Conservation (phyloP, 1,140 invertebrate genomes). For the Proales similis region DNA sequence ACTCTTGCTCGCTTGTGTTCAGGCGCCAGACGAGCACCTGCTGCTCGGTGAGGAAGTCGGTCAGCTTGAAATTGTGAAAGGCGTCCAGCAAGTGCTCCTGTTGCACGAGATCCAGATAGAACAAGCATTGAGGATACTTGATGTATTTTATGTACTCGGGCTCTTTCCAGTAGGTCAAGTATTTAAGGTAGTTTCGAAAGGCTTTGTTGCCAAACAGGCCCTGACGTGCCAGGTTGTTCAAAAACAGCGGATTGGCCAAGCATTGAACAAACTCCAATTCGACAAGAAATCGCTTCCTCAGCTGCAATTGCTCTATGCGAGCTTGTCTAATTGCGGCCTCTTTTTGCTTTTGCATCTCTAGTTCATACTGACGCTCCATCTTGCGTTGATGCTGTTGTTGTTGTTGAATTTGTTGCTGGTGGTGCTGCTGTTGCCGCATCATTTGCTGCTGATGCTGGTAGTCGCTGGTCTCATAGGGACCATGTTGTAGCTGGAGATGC, state of each 20-base stretch:
- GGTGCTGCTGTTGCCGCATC: neutral
- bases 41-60: constrained; percentile 27
- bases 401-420: constrained; percentile 10
- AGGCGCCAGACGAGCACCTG: constrained; percentile 10
- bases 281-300: constrained; percentile 24
- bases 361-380: constrained; percentile 13
- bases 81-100: constrained; percentile 11
- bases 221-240: constrained; percentile 30
- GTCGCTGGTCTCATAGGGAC: neutral
- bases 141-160: constrained; percentile 36
- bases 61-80: constrained; percentile 12
- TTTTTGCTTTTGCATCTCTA: no score
- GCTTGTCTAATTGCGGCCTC: constrained; percentile 18
- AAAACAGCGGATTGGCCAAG: constrained; percentile 37
- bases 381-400: no score
- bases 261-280: constrained; percentile 38
- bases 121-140: constrained; percentile 33
- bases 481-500: neutral
- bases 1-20: constrained; percentile 4
- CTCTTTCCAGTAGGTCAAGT: constrained; percentile 36
- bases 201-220: constrained; percentile 18
- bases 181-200: constrained; percentile 38
- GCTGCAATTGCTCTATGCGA: constrained; percentile 10
- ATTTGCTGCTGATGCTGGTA: neutral
- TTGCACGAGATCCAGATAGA: constrained; percentile 29